Evolutionary conservation across 2,888 invertebrate species (phyloP).

Genomic region (Eutolmus rufibarbis): DNA sequence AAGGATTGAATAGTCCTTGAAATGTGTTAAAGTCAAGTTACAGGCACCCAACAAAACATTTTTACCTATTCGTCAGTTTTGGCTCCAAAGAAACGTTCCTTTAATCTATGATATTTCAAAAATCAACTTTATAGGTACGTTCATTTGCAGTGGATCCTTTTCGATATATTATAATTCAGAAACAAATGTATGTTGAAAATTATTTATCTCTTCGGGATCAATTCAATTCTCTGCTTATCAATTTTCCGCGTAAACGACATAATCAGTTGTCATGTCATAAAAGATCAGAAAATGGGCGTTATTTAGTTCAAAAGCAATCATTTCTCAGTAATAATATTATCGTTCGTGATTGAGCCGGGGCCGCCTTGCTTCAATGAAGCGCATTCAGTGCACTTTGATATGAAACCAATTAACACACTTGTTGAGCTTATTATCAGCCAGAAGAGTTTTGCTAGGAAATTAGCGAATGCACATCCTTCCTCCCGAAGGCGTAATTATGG

Average conservation of each 20-base stretch:
- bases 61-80: no score
- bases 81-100: no score
- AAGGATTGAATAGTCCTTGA: no score
- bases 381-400: neutral
- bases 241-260: neutral
- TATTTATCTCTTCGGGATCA: no score
- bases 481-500: constrained; percentile 3
- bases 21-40: no score
- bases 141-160: no score
- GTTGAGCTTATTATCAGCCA: neutral
- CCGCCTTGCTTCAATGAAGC: neutral
- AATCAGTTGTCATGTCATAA: neutral
- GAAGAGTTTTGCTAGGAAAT: constrained; percentile 7
- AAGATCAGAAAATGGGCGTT: neutral
- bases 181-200: no score
- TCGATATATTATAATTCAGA: no score
- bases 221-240: neutral
- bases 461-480: constrained; percentile 25
- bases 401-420: constrained; percentile 28
- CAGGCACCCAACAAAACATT: no score
- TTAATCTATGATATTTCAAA: no score
- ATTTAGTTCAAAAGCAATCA: neutral
- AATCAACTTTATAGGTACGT: no score
- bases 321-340: neutral
- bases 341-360: neutral